Evolutionary conservation across 2,888 invertebrate species (phyloP).

Genomic region (Deroplatys truncata): DNA sequence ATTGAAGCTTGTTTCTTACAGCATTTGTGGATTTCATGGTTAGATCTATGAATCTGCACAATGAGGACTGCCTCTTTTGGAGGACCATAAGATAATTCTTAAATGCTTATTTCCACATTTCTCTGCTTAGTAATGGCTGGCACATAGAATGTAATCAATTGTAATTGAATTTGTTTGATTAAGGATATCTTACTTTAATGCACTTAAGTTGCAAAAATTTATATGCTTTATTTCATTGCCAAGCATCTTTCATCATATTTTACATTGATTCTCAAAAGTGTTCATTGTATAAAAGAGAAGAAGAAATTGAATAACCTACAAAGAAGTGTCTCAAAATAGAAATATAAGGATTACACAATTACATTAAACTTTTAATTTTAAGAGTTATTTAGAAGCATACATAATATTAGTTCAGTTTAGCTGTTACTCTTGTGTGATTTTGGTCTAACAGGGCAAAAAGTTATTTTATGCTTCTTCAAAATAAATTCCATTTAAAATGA

Average conservation of each 20-base stretch:
- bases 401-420: background rate
- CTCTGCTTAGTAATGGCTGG: background rate
- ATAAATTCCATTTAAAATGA: background rate
- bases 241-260: background rate
- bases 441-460: too few species aligned
- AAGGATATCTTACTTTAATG: background rate
- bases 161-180: background rate
- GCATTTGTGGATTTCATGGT: background rate
- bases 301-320: background rate
- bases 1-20: background rate
- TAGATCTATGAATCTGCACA: background rate
- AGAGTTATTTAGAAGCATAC: background rate
- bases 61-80: background rate
- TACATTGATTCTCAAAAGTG: background rate
- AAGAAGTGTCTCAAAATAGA: background rate
- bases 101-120: background rate
- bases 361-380: background rate
- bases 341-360: background rate
- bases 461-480: background rate
- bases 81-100: background rate
- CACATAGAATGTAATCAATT: background rate
- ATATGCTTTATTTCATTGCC: background rate
- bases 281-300: background rate
- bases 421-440: background rate
- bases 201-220: background rate